Base-by-base conservation (phyloP, 2,797 vertebrate genomes). In the Setipinna tenuifilis region DNA sequence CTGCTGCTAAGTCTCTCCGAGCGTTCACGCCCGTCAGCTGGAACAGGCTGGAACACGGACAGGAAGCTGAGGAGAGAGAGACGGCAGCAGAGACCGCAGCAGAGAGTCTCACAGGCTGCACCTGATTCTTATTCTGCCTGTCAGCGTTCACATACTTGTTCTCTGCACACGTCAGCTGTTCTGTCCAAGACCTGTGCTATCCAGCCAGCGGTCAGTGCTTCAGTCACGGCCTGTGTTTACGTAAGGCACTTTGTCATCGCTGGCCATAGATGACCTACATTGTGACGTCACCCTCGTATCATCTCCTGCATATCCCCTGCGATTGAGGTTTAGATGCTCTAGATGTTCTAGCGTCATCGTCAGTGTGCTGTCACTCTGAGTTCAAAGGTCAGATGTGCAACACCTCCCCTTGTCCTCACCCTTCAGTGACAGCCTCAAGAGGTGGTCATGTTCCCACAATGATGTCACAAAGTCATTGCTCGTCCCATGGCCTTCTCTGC, bases 111-210 rank as follows among this genome's bases (percentile, higher is more conserved):
- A 75, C 68, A 75, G 68, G 28, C 28, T 35, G 31, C 68, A 75
- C 68, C 68, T 75, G 68, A 75, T 75, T 28, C 68, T 75, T 35
- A 35, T 75, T 75, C 68, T 75, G 28, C 31, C 28, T 35, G 68
- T 75, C 68, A 75, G 68, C 28, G 16, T 17, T 75, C 11, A 5
- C 31, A 75, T 7, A 54, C 14, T 54, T 54, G 50, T 68, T 68
- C 12, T 5, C 28, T 41, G 3, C 31, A 6, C 16, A 6, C 68
- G 68, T 75, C 68, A 75, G 68, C 68, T 75, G 23, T 71, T 71
- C 65, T 71, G 68, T 17, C 28, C 16, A 12, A 35, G 68, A 35
- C 31, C 68, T 75, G 31, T 10, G 28, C 28, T 17, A 5, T 28
- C 31, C 68, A 31, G 68, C 68, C 68, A 16, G 68, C 35, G 28